These are phyloP conservation scores for Leptopterna dolabrata DNA, from an alignment of 2,888 invertebrate species.

Conservation along the genomic window DNA sequence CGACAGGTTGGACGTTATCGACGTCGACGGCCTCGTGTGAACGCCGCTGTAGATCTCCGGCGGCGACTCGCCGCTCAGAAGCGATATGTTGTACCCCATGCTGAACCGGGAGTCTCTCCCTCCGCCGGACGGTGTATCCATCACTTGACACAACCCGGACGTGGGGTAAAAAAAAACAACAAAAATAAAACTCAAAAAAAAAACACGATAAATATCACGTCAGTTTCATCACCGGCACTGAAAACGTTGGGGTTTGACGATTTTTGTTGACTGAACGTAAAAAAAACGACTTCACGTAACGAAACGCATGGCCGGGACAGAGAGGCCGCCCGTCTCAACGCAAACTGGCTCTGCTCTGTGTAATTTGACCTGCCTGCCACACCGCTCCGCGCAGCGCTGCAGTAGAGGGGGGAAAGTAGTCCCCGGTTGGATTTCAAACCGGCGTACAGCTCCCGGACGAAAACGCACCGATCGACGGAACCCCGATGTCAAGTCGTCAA, in stretches of 20 bases:
- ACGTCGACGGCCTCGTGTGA: conserved; percentile 65
- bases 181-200: conserved; percentile 66
- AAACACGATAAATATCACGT: conserved; percentile 65
- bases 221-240: conserved; percentile 17
- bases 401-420: conserved; percentile 56
- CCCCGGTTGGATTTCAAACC: conserved; percentile 20
- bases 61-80: conserved; percentile 81
- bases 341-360: conserved; percentile 65
- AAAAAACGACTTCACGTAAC: conserved; percentile 37
- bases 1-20: conserved; percentile 64
- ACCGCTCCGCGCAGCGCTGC: conserved; percentile 64
- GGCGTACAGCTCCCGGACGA: not conserved
- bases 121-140: conserved; percentile 87
- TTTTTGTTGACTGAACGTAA: not conserved
- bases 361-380: conserved; percentile 69
- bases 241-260: not conserved
- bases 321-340: conserved; percentile 52
- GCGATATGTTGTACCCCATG: conserved; percentile 87
- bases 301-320: conserved; percentile 40
- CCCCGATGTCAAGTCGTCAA: not conserved
- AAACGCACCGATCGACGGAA: not conserved
- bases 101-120: conserved; percentile 90
- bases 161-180: conserved; percentile 42
- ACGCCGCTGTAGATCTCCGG: conserved; percentile 77
- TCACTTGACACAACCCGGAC: conserved; percentile 68